A percentile compares a stretch with the other conserved stretches of the same genome.
Evolutionary conservation across 2,113 vertebrate species (phyloP).

Genomic region (Actenoides lindsayi): DNA sequence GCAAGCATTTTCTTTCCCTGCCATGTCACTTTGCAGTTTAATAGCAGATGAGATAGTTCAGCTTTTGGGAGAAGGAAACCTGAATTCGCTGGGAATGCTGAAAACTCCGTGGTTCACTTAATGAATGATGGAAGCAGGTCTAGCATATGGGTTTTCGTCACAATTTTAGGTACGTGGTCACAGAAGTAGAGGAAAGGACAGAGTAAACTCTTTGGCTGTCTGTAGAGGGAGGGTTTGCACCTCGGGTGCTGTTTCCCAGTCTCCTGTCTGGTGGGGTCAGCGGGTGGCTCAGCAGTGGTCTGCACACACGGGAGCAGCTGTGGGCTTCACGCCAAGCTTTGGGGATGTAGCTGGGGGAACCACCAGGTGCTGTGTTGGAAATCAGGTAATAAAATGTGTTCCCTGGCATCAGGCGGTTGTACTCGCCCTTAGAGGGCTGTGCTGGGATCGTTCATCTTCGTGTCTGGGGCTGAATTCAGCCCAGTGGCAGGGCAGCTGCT

Average conservation of each 20-base stretch:
- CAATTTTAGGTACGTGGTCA: rapidly evolving
- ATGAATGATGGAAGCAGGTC: rapidly evolving
- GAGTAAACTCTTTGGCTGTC: background rate
- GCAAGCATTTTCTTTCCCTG: background rate
- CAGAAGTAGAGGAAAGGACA: background rate
- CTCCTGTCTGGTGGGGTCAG: rapidly evolving
- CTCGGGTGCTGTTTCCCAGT: background rate
- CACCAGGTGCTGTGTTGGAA: background rate
- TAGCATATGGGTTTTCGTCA: background rate
- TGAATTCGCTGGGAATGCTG: background rate
- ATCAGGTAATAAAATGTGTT: background rate
- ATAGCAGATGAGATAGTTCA: background rate
- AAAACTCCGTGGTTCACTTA: rapidly evolving
- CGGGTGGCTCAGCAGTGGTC: background rate
- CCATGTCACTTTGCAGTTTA: background rate
- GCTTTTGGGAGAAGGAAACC: background rate
- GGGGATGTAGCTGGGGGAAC: background rate
- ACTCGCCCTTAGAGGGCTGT: background rate
- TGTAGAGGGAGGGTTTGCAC: background rate
- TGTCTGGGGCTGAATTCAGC: background rate
- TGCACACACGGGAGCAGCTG: background rate
- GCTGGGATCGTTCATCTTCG: background rate
- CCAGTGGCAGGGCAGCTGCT: background rate
- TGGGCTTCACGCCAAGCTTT: background rate
- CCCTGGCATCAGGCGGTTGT: background rate